phyloP scores from a whole-genome alignment of 2,113 vertebrate genomes.

The Miniopterus natalensis region DNA sequence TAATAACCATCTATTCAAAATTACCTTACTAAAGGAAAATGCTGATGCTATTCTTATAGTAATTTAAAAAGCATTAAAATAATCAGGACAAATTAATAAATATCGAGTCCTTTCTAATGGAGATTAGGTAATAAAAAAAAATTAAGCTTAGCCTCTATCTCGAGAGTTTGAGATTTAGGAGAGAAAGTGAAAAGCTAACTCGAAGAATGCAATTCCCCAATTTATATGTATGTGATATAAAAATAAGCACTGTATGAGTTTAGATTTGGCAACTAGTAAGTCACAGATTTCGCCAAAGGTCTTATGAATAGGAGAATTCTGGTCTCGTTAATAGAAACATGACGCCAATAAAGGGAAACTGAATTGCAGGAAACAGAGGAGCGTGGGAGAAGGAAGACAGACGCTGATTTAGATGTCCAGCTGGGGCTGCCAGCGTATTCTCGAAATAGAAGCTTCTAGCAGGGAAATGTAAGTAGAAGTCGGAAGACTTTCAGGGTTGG shows the following conservation, averaged over 20 bases:
- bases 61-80: slow-evolving; percentile 24
- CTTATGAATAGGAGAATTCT: neutral
- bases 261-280: neutral
- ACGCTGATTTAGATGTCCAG: neutral
- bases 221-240: neutral
- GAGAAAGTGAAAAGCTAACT: slow-evolving; percentile 41
- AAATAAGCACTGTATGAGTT: neutral
- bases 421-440: neutral
- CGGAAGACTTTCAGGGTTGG: neutral
- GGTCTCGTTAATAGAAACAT: neutral
- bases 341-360: neutral
- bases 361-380: neutral
- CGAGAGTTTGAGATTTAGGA: neutral
- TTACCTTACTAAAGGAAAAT: slow-evolving; percentile 4
- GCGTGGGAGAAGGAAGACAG: neutral
- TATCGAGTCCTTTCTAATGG: neutral
- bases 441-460: neutral
- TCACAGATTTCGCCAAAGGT: neutral
- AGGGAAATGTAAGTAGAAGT: neutral
- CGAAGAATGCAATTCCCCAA: neutral
- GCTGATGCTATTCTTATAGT: neutral
- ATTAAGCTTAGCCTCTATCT: neutral
- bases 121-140: neutral
- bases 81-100: slow-evolving; percentile 36
- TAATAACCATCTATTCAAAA: slow-evolving; percentile 8